phyloP scores from a whole-genome alignment of 2,797 vertebrate genomes.

The Myotis myotis region DNA sequence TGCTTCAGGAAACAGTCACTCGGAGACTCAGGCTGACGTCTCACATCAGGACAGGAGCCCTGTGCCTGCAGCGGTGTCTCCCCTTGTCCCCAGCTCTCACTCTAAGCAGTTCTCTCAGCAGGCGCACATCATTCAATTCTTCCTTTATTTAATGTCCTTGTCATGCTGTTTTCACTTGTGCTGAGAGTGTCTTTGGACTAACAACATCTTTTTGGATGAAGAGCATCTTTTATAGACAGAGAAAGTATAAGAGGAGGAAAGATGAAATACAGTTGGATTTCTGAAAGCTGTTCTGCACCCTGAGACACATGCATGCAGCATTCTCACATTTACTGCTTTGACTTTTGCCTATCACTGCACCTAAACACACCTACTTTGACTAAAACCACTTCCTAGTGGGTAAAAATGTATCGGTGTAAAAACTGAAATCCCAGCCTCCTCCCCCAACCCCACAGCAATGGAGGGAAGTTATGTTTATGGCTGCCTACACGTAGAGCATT shows the following conservation, averaged over 20 bases:
- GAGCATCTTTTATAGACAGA: not conserved
- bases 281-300: not conserved
- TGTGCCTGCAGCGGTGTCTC: not conserved
- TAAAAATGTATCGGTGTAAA: not conserved
- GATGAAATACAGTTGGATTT: not conserved
- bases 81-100: not conserved
- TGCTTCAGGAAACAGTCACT: not conserved
- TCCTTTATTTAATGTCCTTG: not conserved
- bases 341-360: not conserved
- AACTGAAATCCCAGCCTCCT: not conserved
- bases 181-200: not conserved
- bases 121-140: not conserved
- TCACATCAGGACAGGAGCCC: not conserved
- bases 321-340: not conserved
- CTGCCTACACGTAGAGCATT: not conserved
- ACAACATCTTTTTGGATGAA: not conserved
- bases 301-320: rapidly evolving
- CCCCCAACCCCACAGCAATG: rapidly evolving
- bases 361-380: not conserved
- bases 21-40: not conserved
- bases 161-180: not conserved
- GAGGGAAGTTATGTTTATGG: not conserved
- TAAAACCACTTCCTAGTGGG: not conserved
- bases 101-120: not conserved
- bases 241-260: not conserved